phyloP scores from a whole-genome alignment of 2,797 vertebrate genomes.

The Acanthurus lineatus region DNA sequence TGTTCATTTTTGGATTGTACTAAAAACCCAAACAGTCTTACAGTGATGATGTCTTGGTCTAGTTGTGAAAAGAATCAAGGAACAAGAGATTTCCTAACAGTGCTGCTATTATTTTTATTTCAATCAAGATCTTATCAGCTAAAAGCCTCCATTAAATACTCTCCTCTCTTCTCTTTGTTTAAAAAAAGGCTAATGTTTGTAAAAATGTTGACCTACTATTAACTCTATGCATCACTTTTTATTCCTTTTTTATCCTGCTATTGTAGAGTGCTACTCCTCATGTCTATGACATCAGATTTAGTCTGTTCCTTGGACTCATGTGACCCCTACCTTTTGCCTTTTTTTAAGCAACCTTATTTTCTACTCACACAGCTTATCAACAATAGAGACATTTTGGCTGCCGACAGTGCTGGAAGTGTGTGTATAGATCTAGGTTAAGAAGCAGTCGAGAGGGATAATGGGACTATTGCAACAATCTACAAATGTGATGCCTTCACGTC shows the following conservation, averaged over 20 bases:
- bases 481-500: constrained; percentile 44
- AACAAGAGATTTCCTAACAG: neutral
- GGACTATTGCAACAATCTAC: constrained; percentile 47
- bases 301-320: neutral
- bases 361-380: constrained; percentile 24
- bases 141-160: neutral
- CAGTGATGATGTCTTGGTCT: neutral
- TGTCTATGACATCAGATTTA: neutral
- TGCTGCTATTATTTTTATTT: neutral
- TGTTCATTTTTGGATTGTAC: neutral
- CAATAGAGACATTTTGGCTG: constrained; percentile 37
- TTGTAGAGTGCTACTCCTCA: neutral
- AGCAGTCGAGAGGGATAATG: constrained; percentile 58
- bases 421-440: constrained; percentile 46
- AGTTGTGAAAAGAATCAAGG: neutral
- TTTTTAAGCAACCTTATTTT: constrained; percentile 46
- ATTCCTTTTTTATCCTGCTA: neutral
- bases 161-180: neutral
- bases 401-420: constrained; percentile 1
- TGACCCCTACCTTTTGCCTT: constrained; percentile 31
- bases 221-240: neutral
- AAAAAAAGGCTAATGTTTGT: neutral
- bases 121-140: neutral
- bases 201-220: neutral
- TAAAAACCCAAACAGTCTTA: neutral